Evolutionary conservation across 2,888 invertebrate genomes (phyloP).

Genomic region (Phania funesta): DNA sequence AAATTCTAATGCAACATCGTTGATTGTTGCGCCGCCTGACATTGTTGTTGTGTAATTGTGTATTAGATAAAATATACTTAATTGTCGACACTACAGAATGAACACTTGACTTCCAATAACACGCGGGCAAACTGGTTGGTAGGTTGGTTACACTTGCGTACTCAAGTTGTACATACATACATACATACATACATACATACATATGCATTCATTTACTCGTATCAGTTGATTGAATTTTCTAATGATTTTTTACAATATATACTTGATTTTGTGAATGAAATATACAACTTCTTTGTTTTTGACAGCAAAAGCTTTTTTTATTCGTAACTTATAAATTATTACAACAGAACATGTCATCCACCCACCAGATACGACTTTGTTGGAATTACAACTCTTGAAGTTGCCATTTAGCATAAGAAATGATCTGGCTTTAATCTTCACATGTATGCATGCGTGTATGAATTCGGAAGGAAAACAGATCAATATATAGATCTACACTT

Average conservation of each 20-base stretch:
- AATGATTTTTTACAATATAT: background rate
- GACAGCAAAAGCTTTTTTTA: background rate
- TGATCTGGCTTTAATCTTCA: background rate
- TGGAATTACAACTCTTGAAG: no score
- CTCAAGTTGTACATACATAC: background rate
- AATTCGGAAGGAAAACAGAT: no score
- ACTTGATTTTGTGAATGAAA: constrained; percentile 37
- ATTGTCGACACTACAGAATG: background rate
- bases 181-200: background rate
- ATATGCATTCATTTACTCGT: background rate
- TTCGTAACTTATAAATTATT: constrained; percentile 16
- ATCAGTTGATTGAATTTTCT: background rate
- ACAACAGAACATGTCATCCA: background rate
- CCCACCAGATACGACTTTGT: background rate
- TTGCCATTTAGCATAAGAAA: no score
- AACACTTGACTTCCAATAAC: constrained; percentile 1
- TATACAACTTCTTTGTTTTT: constrained; percentile 15
- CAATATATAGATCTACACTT: no score
- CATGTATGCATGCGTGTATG: background rate
- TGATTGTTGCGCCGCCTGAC: background rate
- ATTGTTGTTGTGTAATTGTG: background rate
- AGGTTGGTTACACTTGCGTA: constrained; percentile 32
- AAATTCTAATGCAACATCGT: constrained; percentile 55
- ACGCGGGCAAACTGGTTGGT: constrained; percentile 26
- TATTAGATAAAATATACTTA: constrained; percentile 2